These are phyloP conservation scores for Helicorthomorpha holstii DNA, from an alignment of 1,140 invertebrate species.

Conservation along the genomic window DNA sequence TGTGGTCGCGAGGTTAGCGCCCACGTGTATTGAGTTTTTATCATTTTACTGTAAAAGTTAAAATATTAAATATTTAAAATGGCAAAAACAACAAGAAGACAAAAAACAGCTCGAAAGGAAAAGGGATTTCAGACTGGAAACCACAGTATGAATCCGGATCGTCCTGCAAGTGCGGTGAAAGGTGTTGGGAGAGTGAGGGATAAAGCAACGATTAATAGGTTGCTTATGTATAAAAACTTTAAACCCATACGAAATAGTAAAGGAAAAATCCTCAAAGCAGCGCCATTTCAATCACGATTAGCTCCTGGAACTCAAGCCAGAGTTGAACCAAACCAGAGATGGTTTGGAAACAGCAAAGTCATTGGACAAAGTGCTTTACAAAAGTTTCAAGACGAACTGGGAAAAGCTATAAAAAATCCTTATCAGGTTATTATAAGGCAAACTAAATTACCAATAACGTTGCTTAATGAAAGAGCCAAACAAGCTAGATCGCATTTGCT, in stretches of 20 bases:
- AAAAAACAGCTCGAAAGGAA: constrained; percentile 5
- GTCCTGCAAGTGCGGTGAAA: constrained; percentile 34
- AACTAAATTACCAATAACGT: constrained; percentile 80
- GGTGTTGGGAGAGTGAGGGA: constrained; percentile 70
- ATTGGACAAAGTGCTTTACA: constrained; percentile 89
- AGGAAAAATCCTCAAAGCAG: constrained; percentile 84
- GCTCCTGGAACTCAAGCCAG: constrained; percentile 78
- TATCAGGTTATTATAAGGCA: constrained; percentile 97
- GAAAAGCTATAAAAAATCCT: constrained; percentile 83
- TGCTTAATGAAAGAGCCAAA: constrained; percentile 86
- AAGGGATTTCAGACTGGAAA: constrained; percentile 19
- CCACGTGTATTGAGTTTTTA: no score
- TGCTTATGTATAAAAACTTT: constrained; percentile 95
- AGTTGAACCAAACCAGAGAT: constrained; percentile 92
- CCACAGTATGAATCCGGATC: constrained; percentile 73
- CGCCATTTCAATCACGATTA: constrained; percentile 82
- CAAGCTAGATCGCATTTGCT: constrained; percentile 80
- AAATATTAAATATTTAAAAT: no score
- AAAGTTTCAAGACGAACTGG: constrained; percentile 92
- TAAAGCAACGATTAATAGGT: constrained; percentile 81
- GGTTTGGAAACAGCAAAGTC: constrained; percentile 66
- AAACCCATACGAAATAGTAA: constrained; percentile 74
- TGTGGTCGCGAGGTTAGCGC: no score
- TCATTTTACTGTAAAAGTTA: no score
- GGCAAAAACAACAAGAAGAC: constrained; percentile 9